These are phyloP conservation scores for Saguinus imperator DNA, from an alignment of 2,113 vertebrate genomes.

Conservation along the genomic window DNA sequence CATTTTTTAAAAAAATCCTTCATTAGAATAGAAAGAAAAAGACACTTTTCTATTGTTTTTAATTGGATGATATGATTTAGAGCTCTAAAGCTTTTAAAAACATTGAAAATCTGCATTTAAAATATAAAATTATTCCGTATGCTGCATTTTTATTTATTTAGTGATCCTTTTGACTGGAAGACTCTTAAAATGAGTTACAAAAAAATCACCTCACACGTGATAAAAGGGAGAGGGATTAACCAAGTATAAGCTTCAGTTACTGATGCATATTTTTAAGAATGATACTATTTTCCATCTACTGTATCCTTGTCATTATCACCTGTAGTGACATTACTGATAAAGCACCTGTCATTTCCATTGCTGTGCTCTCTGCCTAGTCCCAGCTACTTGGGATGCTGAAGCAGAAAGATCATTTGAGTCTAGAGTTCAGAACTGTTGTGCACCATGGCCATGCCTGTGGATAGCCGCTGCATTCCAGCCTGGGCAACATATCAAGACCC, in stretches of 20 bases:
- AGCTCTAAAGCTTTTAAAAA: background rate
- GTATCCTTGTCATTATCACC: background rate
- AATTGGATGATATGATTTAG: slow-evolving; percentile 15
- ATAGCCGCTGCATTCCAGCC: background rate
- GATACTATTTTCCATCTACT: background rate
- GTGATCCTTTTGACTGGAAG: background rate
- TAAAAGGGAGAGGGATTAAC: background rate
- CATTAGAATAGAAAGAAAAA: slow-evolving; percentile 37
- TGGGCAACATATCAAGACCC: background rate
- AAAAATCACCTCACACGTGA: background rate
- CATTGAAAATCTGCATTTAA: background rate
- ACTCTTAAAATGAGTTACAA: background rate
- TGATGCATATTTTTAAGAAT: background rate
- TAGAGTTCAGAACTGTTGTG: background rate
- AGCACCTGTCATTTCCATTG: background rate
- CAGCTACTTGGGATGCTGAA: background rate
- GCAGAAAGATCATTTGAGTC: background rate
- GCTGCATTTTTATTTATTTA: background rate
- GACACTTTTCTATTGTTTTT: background rate
- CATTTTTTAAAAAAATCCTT: slow-evolving; percentile 38
- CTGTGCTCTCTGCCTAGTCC: background rate
- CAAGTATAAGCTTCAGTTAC: background rate
- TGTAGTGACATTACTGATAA: background rate
- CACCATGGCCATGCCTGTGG: background rate
- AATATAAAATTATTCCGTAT: background rate